phyloP scores from a whole-genome alignment of 2,888 invertebrate species.

The Pollenia griseotomentosa region DNA sequence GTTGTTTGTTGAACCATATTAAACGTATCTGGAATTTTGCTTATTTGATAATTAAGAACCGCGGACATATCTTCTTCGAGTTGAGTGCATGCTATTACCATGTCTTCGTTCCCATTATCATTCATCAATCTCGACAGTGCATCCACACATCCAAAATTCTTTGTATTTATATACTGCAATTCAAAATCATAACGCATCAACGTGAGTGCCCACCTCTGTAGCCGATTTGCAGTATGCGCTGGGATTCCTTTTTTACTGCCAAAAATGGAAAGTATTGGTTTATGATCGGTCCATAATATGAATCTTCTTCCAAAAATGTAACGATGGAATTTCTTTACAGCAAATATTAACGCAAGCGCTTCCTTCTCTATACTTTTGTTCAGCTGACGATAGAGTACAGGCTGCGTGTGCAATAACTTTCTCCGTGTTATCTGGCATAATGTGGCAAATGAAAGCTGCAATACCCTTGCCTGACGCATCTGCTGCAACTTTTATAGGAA shows the following conservation, averaged over 20 bases:
- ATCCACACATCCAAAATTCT: neutral
- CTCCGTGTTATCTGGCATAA: constrained; percentile 1
- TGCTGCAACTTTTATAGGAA: constrained; percentile 3
- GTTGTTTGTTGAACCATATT: neutral
- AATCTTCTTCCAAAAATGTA: constrained; percentile 65
- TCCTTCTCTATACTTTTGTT: constrained; percentile 45
- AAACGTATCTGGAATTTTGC: neutral
- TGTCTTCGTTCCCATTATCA: neutral
- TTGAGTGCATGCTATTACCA: neutral
- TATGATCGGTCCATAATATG: constrained; percentile 55
- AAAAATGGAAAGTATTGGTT: constrained; percentile 34
- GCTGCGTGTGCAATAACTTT: constrained; percentile 1
- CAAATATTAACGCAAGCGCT: constrained; percentile 53
- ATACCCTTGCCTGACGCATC: neutral
- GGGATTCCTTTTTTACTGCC: constrained; percentile 1
- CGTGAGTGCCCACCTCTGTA: constrained; percentile 13
- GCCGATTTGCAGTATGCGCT: neutral
- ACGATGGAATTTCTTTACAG: constrained; percentile 47
- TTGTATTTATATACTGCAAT: neutral
- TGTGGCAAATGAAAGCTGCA: neutral
- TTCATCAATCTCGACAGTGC: neutral
- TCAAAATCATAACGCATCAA: neutral
- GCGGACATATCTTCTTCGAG: neutral
- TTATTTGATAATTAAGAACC: neutral
- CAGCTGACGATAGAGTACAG: constrained; percentile 54